Conservation (phyloP, 2,888 invertebrate species). For the Caenorhabditis virilis region DNA sequence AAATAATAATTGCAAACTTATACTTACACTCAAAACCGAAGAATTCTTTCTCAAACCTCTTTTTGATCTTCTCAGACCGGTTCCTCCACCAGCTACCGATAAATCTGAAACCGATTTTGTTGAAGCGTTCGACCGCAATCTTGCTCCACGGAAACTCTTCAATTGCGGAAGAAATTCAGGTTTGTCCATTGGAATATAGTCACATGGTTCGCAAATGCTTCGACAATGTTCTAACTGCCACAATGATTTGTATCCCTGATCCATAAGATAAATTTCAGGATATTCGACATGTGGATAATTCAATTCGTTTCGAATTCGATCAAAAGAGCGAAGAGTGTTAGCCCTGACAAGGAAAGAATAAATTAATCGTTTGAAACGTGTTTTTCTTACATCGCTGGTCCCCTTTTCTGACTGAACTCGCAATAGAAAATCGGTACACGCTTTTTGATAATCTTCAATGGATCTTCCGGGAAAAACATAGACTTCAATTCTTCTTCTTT, state of each 20-base stretch:
- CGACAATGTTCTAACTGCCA: constrained; percentile 27
- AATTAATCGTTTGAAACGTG: too few relatives aligned
- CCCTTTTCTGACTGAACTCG: constrained; percentile 94
- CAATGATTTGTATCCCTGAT: constrained; percentile 87
- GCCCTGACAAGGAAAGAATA: constrained; percentile 36
- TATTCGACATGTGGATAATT: constrained; percentile 77
- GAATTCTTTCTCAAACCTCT: constrained; percentile 16
- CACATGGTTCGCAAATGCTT: constrained; percentile 36
- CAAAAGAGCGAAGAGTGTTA: constrained; percentile 82
- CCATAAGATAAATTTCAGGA: constrained; percentile 90
- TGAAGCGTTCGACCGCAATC: constrained; percentile 26
- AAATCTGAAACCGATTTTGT: constrained; percentile 12
- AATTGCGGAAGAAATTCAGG: constrained; percentile 27
- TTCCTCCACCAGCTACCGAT: neutral
- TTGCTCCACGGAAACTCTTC: constrained; percentile 17
- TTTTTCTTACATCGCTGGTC: constrained; percentile 77
- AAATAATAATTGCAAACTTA: neutral
- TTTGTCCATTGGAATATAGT: constrained; percentile 43
- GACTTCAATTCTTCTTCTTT: too few relatives aligned
- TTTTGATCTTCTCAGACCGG: neutral
- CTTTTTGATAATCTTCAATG: neutral
- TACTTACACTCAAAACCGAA: constrained; percentile 22
- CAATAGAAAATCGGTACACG: constrained; percentile 70
- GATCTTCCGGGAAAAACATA: constrained; percentile 26
- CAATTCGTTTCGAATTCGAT: constrained; percentile 81